Percentiles rank a stretch among this genome's conserved stretches.
Conservation (phyloP, 2,113 vertebrate species). For the Heliornis fulica region DNA sequence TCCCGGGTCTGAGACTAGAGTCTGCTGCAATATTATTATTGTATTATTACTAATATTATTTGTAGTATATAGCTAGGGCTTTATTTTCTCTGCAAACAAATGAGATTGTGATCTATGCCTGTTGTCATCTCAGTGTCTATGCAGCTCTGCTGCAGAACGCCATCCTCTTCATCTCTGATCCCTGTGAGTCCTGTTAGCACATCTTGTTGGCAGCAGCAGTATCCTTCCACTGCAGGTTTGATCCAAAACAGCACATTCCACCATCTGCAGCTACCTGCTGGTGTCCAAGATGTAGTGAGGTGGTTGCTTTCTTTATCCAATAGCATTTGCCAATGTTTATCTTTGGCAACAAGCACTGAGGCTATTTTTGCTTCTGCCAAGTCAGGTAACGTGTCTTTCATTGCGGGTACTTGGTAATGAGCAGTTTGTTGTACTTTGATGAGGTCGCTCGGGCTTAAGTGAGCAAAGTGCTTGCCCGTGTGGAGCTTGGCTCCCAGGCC, state of each 20-base stretch:
- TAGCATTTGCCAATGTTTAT: constrained; percentile 13
- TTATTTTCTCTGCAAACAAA: constrained; percentile 27
- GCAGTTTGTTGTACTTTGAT: not conserved
- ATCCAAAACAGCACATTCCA: constrained; percentile 53
- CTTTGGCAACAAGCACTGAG: not conserved
- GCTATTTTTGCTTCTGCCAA: constrained; percentile 54
- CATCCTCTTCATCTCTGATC: constrained; percentile 63
- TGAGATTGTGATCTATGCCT: not conserved
- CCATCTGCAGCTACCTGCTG: constrained; percentile 65
- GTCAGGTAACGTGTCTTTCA: not conserved
- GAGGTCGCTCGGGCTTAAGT: not conserved
- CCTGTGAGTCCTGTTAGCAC: constrained; percentile 59
- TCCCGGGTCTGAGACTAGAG: not conserved
- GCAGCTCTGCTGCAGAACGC: constrained; percentile 36
- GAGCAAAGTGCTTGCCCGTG: rapidly evolving
- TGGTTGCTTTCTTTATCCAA: constrained; percentile 40
- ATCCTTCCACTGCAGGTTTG: constrained; percentile 53
- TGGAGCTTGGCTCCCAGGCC: not conserved
- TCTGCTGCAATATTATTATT: not conserved
- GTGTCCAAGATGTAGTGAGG: constrained; percentile 42
- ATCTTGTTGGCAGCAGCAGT: constrained; percentile 61
- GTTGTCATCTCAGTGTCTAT: not conserved
- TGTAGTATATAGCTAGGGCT: not conserved
- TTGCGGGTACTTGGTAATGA: not conserved
- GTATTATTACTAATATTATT: not conserved